Percentiles rank a stretch among this genome's conserved stretches.
These are phyloP conservation scores for Catharus bicknelli DNA, from an alignment of 2,113 vertebrate species.

Conservation along the genomic window DNA sequence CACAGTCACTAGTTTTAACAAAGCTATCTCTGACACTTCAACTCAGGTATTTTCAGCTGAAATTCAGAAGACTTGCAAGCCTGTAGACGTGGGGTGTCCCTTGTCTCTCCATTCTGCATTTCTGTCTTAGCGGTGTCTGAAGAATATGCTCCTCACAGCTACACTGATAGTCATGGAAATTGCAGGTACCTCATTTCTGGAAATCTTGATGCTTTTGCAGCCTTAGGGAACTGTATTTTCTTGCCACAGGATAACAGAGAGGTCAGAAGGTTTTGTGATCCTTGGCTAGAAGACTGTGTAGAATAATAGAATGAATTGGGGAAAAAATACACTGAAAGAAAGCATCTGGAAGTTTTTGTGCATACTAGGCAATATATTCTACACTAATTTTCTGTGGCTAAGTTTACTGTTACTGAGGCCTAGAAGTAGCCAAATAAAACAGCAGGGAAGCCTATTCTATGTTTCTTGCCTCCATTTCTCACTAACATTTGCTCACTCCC, in stretches of 20 bases:
- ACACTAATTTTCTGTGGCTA: background rate
- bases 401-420: background rate
- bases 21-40: background rate
- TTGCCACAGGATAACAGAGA: background rate
- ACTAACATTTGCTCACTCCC: background rate
- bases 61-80: background rate
- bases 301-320: background rate
- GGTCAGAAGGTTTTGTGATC: slow-evolving; percentile 9
- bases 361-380: background rate
- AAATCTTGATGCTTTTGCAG: background rate
- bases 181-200: background rate
- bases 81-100: background rate
- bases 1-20: background rate
- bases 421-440: slow-evolving; percentile 45
- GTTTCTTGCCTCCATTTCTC: background rate
- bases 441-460: slow-evolving; percentile 16
- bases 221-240: background rate
- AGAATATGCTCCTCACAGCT: background rate
- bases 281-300: background rate
- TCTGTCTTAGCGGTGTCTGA: background rate
- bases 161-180: background rate
- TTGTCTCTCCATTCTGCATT: background rate
- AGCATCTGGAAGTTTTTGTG: slow-evolving; percentile 7
- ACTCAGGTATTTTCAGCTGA: background rate
- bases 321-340: background rate